A percentile compares a stretch with the other conserved stretches of the same genome.
Conservation (phyloP, 2,888 invertebrate genomes). For the Gasteruption jaculator region DNA sequence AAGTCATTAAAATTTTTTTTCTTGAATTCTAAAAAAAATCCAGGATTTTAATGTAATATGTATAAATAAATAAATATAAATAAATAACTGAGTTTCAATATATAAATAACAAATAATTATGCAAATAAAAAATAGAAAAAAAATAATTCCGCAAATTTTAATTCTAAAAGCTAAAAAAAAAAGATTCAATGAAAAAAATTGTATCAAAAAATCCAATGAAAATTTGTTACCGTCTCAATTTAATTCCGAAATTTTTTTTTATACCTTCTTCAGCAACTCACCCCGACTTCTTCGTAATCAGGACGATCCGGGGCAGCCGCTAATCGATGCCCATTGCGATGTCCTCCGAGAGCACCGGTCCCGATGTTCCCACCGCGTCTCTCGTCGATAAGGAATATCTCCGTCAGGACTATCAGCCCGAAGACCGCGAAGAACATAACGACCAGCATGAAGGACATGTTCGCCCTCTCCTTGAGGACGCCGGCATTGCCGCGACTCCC, state of each 20-base stretch:
- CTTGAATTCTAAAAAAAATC: too few species aligned
- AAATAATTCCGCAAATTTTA: too few species aligned
- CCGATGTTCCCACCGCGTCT: conserved; percentile 56
- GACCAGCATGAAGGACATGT: conserved; percentile 86
- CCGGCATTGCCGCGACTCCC: conserved; percentile 54
- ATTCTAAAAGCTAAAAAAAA: too few species aligned
- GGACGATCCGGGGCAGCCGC: conserved; percentile 55
- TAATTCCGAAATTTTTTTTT: neutral
- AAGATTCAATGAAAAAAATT: too few species aligned
- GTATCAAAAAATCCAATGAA: too few species aligned
- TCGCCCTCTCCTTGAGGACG: conserved; percentile 71
- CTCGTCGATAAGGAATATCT: conserved; percentile 67
- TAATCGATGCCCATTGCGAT: conserved; percentile 52
- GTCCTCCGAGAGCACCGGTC: conserved; percentile 56
- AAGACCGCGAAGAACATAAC: conserved; percentile 88
- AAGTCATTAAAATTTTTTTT: too few species aligned
- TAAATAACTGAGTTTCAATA: too few species aligned
- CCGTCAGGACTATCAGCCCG: conserved; percentile 81
- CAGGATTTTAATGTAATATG: too few species aligned
- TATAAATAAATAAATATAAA: too few species aligned
- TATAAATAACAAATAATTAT: too few species aligned
- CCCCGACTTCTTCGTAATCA: conserved; percentile 66
- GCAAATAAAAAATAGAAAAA: too few species aligned
- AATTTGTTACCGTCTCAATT: neutral
- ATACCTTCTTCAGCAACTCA: conserved; percentile 34